Evolutionary conservation across 2,113 vertebrate species (phyloP).

Genomic region (Blennius ocellaris): DNA sequence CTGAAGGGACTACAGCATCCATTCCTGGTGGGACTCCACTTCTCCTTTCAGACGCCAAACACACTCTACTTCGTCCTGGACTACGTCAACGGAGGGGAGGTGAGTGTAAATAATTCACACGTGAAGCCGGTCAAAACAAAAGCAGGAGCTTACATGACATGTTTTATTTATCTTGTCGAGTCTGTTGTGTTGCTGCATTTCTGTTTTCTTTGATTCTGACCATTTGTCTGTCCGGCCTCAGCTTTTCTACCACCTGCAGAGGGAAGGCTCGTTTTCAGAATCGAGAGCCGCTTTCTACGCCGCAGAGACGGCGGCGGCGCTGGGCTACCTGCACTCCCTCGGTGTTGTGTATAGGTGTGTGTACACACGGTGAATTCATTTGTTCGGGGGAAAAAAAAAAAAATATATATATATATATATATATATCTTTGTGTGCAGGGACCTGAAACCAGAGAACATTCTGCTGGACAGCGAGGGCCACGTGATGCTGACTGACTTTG

Average conservation of each 20-base stretch:
- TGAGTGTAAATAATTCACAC: constrained; percentile 33
- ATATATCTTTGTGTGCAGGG: constrained; percentile 74
- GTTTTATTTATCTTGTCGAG: no score
- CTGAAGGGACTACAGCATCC: constrained; percentile 83
- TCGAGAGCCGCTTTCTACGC: constrained; percentile 82
- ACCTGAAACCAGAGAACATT: constrained; percentile 86
- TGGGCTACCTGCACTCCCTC: constrained; percentile 85
- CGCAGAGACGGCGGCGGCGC: constrained; percentile 82
- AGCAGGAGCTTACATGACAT: no score
- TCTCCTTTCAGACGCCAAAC: constrained; percentile 84
- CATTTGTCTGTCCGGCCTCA: constrained; percentile 39
- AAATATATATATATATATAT: no score
- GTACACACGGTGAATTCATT: constrained; percentile 23
- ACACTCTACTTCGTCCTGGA: constrained; percentile 85
- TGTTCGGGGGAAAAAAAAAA: no score
- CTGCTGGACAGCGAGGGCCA: constrained; percentile 82
- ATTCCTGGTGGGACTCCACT: constrained; percentile 86
- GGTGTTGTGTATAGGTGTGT: constrained; percentile 84
- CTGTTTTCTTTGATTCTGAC: no score
- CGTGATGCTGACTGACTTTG: constrained; percentile 85
- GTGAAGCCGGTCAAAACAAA: no score
- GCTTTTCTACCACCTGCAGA: constrained; percentile 87
- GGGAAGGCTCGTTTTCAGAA: constrained; percentile 80
- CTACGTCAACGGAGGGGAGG: constrained; percentile 85
- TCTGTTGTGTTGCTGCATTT: no score